Percentiles rank a stretch among this genome's conserved stretches.
Evolutionary conservation across 2,888 invertebrate genomes (phyloP).

Genomic region (Morpho deidamia): DNA sequence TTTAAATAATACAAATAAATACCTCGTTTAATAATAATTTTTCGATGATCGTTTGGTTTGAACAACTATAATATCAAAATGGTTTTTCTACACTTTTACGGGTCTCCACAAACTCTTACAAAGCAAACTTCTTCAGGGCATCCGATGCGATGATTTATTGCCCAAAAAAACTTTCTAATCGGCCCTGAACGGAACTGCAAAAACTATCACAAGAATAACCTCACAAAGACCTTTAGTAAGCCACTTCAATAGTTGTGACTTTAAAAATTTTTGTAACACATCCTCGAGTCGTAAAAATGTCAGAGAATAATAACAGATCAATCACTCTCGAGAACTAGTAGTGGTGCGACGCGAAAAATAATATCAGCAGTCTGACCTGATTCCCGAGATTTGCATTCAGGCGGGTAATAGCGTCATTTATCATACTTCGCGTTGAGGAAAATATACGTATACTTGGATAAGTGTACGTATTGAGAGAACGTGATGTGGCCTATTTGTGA

Average conservation of each 20-base stretch:
- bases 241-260: slow-evolving; percentile 25
- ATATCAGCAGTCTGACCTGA: slow-evolving; percentile 64
- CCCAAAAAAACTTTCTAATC: slow-evolving; percentile 32
- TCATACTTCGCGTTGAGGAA: slow-evolving; percentile 61
- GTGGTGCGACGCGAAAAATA: slow-evolving; percentile 63
- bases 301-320: slow-evolving; percentile 52
- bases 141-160: slow-evolving; percentile 27
- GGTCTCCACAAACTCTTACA: background rate
- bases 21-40: too few relatives aligned
- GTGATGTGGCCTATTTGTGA: too few relatives aligned
- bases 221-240: slow-evolving; percentile 15
- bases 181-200: slow-evolving; percentile 68
- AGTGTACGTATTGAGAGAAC: slow-evolving; percentile 2
- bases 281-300: slow-evolving; percentile 33
- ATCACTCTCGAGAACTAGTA: slow-evolving; percentile 61
- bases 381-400: slow-evolving; percentile 73
- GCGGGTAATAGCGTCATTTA: slow-evolving; percentile 56
- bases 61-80: too few relatives aligned
- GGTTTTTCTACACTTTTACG: background rate
- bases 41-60: too few relatives aligned
- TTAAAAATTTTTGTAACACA: slow-evolving; percentile 47
- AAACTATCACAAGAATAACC: slow-evolving; percentile 33
- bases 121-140: slow-evolving; percentile 1
- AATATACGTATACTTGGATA: slow-evolving; percentile 33
- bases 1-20: too few relatives aligned